Conservation (phyloP, 2,797 vertebrate species). For the Emys orbicularis region DNA sequence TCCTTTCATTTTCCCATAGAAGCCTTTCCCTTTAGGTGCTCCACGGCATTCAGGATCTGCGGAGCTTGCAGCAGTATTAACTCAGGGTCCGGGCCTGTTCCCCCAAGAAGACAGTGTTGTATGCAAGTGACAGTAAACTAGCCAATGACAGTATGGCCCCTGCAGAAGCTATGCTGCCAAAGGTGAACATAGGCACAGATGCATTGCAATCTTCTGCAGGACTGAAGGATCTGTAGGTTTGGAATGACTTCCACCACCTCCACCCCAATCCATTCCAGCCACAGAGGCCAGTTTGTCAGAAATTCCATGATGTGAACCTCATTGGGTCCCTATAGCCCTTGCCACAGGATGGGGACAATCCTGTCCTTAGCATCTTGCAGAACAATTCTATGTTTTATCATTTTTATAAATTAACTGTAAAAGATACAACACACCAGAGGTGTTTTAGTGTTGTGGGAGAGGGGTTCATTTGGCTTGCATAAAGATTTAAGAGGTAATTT, state of each 20-base stretch:
- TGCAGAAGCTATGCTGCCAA: neutral
- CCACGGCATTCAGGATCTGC: neutral
- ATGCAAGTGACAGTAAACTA: neutral
- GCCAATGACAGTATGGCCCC: neutral
- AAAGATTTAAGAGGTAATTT: neutral
- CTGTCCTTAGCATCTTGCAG: neutral
- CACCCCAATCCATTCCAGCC: neutral
- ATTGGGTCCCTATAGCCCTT: neutral
- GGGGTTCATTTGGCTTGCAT: neutral
- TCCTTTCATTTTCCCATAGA: neutral
- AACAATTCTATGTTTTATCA: neutral
- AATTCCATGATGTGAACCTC: neutral
- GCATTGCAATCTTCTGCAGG: neutral
- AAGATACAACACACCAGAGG: neutral
- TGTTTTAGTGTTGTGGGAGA: neutral
- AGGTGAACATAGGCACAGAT: neutral
- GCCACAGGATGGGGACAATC: neutral
- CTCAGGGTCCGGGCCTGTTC: neutral
- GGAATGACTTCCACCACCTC: too few species aligned
- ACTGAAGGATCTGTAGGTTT: too few species aligned
- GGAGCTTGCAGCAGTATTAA: neutral
- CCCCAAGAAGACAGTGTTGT: neutral
- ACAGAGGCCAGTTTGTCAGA: neutral
- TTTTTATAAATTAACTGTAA: too few species aligned
- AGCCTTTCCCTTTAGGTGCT: neutral